These are phyloP conservation scores for Scaptomyza pallida DNA, from an alignment of 1,140 invertebrate species.

Conservation along the genomic window DNA sequence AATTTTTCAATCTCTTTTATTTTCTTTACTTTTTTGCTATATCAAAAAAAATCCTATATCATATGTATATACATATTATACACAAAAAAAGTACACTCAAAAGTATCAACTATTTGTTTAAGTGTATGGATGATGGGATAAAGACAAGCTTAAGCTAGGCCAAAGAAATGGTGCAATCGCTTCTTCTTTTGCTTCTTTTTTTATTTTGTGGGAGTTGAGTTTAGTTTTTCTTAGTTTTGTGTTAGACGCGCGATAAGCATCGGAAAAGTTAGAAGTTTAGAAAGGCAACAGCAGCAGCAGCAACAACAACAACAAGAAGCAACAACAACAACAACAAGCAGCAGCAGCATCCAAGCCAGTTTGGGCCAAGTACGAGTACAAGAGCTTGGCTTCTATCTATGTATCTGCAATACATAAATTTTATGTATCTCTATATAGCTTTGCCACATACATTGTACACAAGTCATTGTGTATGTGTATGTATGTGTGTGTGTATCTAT, in stretches of 20 bases:
- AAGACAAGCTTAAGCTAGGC: slow-evolving; percentile 41
- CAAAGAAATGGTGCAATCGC: slow-evolving; percentile 66
- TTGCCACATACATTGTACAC: slow-evolving; percentile 67
- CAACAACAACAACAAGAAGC: slow-evolving; percentile 14
- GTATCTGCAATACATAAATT: slow-evolving; percentile 70
- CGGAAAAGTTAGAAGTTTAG: slow-evolving; percentile 77
- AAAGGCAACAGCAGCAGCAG: slow-evolving; percentile 63
- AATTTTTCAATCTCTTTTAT: too few relatives aligned
- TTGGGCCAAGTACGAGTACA: slow-evolving; percentile 36
- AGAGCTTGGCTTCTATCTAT: slow-evolving; percentile 59
- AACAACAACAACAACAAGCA: slow-evolving; percentile 47
- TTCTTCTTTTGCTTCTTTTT: slow-evolving; percentile 45
- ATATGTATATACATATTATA: too few relatives aligned
- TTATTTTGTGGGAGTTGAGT: slow-evolving; percentile 49
- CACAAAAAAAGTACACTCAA: too few relatives aligned
- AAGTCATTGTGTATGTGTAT: slow-evolving; percentile 9
- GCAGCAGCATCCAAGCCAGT: slow-evolving; percentile 8
- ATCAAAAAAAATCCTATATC: too few relatives aligned
- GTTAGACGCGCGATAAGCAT: slow-evolving; percentile 64
- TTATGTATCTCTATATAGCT: slow-evolving; percentile 64
- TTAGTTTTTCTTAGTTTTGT: slow-evolving; percentile 25
- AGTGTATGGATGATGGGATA: slow-evolving; percentile 4
- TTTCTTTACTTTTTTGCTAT: too few relatives aligned
- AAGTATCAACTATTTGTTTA: neutral
- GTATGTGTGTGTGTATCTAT: slow-evolving; percentile 59